Conservation (phyloP, 2,113 vertebrate species). For the Cyrtonyx montezumae region DNA sequence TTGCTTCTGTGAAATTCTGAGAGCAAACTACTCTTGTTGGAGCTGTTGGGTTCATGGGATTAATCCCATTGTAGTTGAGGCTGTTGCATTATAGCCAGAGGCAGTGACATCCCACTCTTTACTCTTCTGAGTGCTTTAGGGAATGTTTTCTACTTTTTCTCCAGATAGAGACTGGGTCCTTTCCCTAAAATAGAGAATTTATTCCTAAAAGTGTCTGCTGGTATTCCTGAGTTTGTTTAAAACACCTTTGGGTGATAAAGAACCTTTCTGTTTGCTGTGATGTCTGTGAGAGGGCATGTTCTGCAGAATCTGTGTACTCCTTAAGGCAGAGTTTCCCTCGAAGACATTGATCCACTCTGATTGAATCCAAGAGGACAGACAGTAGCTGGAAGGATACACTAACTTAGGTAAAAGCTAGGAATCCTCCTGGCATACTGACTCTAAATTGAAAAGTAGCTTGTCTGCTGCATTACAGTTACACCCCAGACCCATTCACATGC, state of each 20-base stretch:
- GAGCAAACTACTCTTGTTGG: no score
- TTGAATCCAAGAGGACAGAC: neutral
- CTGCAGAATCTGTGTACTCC: neutral
- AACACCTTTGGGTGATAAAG: neutral
- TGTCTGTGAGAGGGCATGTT: neutral
- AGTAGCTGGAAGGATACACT: neutral
- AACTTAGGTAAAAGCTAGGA: neutral
- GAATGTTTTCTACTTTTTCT: neutral
- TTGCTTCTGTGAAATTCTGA: neutral
- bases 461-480: rapidly evolving
- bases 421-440: neutral
- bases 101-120: neutral
- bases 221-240: neutral
- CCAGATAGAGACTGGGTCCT: neutral
- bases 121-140: neutral
- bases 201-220: neutral
- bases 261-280: neutral
- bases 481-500: neutral
- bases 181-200: neutral
- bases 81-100: neutral
- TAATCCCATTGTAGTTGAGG: neutral
- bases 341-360: neutral
- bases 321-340: neutral
- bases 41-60: neutral
- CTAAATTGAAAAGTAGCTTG: neutral